Base-by-base conservation (phyloP, 1,140 invertebrate genomes). In the Cotesia typhae region DNA sequence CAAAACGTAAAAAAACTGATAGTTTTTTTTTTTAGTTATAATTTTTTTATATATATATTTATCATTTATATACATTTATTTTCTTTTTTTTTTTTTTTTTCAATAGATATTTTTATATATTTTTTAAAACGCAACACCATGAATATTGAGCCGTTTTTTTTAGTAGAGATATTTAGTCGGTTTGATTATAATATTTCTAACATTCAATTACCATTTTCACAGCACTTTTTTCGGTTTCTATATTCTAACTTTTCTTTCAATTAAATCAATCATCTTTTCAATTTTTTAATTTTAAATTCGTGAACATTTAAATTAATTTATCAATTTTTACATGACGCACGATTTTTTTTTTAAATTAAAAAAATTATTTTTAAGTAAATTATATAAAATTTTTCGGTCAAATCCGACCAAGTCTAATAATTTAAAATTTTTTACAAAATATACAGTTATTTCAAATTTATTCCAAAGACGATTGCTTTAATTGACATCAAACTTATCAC, bases 211-310 rank as follows among this genome's bases (percentile, higher is more conserved):
- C 68, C 69, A 70, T 83, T 82, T 79, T 83, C 81, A 84, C 80
- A 84, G 81, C 81, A 83, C 81, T 76, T 83, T 76, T 78, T 74
- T 55, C 12, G n/a, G 12, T 55, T 55, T 77, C 75, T 76, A 69
- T 64, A 68, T 67, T 60, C 36, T 47, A 72, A 64, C 78, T 66
- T 77, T 76, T 72, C 78, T 77, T 76, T 73, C 79, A 61, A 77
- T 75, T 73, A 77, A 76, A 75, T 74, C 72, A 65, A 75, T 59
- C 73, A 61, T 76, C 53, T 55, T n/a, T 4, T 55, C 12, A 55
- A 55, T 4, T 55, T 55, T 55, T 10, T 55, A 7, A 4, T n/a
- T 55, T n/a, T 9, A 47, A 47, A 47, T 47, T 10, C 3, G 10
- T 41, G 38, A 5, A 7, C 1, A 41, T 5, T 3, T 41, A 41